Conservation (phyloP, 2,888 invertebrate genomes). For the Lydus trimaculatus region DNA sequence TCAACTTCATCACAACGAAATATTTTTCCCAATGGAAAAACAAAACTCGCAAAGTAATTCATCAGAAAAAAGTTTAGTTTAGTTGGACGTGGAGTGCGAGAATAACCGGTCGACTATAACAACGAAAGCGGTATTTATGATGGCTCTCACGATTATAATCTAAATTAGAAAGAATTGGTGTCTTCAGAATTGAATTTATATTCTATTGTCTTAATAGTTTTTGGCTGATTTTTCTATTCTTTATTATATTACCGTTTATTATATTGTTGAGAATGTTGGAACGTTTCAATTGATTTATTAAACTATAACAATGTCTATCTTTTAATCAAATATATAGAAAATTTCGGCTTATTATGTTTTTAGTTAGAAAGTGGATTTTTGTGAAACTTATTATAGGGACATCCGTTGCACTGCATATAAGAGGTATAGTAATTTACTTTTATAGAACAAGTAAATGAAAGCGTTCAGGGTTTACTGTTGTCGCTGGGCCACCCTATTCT, state of each 20-base stretch:
- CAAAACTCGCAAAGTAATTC: slow-evolving; percentile 46
- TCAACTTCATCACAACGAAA: slow-evolving; percentile 45
- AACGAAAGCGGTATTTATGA: slow-evolving; percentile 19
- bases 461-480: slow-evolving; percentile 39
- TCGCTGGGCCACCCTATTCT: slow-evolving; percentile 38
- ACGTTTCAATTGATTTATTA: background rate
- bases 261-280: background rate
- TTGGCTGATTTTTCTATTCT: slow-evolving; percentile 6
- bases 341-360: slow-evolving; percentile 21
- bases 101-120: slow-evolving; percentile 19
- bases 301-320: background rate
- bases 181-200: slow-evolving; percentile 7
- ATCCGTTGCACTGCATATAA: slow-evolving; percentile 34
- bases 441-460: slow-evolving; percentile 42
- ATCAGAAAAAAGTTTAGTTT: slow-evolving; percentile 35
- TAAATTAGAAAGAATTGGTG: slow-evolving; percentile 28
- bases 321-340: slow-evolving; percentile 20
- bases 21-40: slow-evolving; percentile 44
- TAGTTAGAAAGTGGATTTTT: slow-evolving; percentile 34
- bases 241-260: background rate
- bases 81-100: slow-evolving; percentile 19
- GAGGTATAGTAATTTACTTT: slow-evolving; percentile 41
- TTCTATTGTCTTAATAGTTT: slow-evolving; percentile 1
- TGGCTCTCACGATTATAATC: slow-evolving; percentile 29
- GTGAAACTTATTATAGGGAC: slow-evolving; percentile 37